Percentiles rank a stretch among this genome's conserved stretches.
phyloP scores from a whole-genome alignment of 2,113 vertebrate genomes.

The Muntiacus reevesi region DNA sequence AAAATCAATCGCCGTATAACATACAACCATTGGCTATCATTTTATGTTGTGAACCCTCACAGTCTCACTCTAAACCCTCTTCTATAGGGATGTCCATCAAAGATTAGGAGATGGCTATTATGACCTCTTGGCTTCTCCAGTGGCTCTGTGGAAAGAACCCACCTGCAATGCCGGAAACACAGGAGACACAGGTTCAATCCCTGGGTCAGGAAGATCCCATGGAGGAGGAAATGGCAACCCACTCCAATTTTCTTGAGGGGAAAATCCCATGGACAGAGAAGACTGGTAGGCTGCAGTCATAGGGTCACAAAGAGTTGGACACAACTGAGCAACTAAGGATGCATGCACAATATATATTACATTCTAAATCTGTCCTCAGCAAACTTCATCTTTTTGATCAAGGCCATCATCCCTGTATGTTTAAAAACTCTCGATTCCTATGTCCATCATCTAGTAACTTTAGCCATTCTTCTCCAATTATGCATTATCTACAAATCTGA shows the following conservation, averaged over 20 bases:
- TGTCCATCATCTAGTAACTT: neutral
- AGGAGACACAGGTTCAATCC: neutral
- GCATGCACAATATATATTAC: neutral
- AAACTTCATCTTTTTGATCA: neutral
- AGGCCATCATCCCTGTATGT: neutral
- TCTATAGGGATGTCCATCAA: neutral
- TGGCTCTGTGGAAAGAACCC: neutral
- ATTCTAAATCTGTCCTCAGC: neutral
- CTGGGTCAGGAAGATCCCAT: neutral
- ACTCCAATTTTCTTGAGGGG: neutral
- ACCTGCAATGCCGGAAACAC: neutral
- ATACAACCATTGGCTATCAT: neutral
- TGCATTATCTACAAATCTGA: neutral
- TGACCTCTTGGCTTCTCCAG: neutral
- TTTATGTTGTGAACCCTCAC: neutral
- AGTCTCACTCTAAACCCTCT: neutral
- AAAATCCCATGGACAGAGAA: neutral
- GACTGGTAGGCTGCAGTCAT: neutral
- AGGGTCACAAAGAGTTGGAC: neutral
- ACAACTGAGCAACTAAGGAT: neutral
- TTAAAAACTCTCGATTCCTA: neutral
- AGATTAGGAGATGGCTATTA: neutral
- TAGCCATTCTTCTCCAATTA: neutral
- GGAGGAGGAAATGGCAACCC: neutral
- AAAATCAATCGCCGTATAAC: neutral